phyloP scores from a whole-genome alignment of 1,140 invertebrate species.

The Diplogasteroides magnus region DNA sequence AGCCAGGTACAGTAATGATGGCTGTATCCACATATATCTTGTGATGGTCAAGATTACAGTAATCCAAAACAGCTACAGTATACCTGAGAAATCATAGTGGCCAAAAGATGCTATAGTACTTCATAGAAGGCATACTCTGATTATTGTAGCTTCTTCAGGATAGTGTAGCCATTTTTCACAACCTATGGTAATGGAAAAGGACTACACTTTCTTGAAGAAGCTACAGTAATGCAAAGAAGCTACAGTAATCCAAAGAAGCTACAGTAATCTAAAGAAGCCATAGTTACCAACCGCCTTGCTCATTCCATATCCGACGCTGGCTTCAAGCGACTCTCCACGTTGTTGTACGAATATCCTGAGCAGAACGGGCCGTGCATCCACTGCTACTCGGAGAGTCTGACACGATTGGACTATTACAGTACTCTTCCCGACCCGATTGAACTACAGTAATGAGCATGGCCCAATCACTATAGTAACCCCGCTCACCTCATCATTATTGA shows the following conservation, averaged over 20 bases:
- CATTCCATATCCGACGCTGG: not conserved
- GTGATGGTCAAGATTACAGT: no score
- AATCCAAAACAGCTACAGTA: no score
- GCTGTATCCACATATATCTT: no score
- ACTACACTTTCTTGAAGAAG: no score
- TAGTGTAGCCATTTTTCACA: not conserved
- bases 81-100: no score
- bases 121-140: not conserved
- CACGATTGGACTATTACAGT: not conserved
- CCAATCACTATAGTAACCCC: not conserved
- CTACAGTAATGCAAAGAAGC: no score
- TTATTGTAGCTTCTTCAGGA: not conserved
- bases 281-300: not conserved
- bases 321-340: not conserved
- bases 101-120: no score
- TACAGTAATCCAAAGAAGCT: no score
- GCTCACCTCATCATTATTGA: not conserved
- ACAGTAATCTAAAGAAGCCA: not conserved
- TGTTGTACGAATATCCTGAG: not conserved
- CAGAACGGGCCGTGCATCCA: not conserved
- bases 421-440: not conserved
- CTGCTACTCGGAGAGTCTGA: not conserved
- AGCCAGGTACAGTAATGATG: no score
- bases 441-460: not conserved
- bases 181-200: no score